Percentiles rank a stretch among this genome's conserved stretches.
These are phyloP conservation scores for Zoanthus sansibaricus DNA, from an alignment of 92 coral and sea anemone genomes.

Conservation along the genomic window DNA sequence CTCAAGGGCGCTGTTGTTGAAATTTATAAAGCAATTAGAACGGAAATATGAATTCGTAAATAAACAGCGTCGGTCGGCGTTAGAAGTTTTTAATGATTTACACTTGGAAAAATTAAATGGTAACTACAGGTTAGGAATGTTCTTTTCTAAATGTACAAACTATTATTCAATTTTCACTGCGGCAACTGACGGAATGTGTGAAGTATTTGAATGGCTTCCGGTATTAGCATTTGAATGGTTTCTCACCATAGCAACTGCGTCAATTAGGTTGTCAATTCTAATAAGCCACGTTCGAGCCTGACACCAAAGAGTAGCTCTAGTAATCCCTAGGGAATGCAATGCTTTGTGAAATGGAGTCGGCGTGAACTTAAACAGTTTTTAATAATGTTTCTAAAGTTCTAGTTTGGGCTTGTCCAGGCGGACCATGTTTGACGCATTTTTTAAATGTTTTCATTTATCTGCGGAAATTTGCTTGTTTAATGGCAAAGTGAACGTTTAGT, in stretches of 20 bases:
- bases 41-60: neutral
- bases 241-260: slow-evolving; percentile 82
- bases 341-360: slow-evolving; percentile 11
- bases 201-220: slow-evolving; percentile 74
- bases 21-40: slow-evolving; percentile 29
- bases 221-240: slow-evolving; percentile 83
- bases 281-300: slow-evolving; percentile 38
- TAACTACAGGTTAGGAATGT: neutral
- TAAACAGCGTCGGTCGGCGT: neutral
- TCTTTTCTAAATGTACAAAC: slow-evolving; percentile 31
- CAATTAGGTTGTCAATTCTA: slow-evolving; percentile 78
- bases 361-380: slow-evolving; percentile 26
- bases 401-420: slow-evolving; percentile 44
- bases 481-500: slow-evolving; percentile 30
- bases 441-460: slow-evolving; percentile 34
- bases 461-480: slow-evolving; percentile 43
- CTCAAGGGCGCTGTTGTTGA: slow-evolving; percentile 1
- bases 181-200: slow-evolving; percentile 52
- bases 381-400: slow-evolving; percentile 37
- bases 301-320: slow-evolving; percentile 10
- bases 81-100: neutral
- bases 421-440: slow-evolving; percentile 42
- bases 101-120: neutral
- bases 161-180: slow-evolving; percentile 48
- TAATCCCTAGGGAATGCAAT: slow-evolving; percentile 27